Percentiles rank a stretch among this genome's conserved stretches.
phyloP scores from a whole-genome alignment of 2,888 invertebrate genomes.

The Nipponacmea schrenckii region DNA sequence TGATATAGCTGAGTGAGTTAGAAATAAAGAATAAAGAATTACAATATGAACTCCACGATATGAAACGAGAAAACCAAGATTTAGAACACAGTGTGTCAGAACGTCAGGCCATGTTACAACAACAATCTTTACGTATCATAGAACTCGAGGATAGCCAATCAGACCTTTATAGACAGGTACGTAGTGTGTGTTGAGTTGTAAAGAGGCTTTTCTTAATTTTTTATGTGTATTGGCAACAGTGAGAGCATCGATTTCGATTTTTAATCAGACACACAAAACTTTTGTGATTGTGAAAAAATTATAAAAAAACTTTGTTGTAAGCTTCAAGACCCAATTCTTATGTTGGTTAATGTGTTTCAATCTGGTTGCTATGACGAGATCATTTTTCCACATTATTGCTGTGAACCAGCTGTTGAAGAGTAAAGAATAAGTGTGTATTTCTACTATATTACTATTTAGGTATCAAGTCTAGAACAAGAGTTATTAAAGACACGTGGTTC shows the following conservation, averaged over 20 bases:
- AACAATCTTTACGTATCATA: slow-evolving; percentile 42
- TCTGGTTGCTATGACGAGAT: too few species aligned
- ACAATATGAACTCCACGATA: slow-evolving; percentile 42
- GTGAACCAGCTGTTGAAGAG: too few species aligned
- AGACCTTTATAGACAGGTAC: slow-evolving; percentile 47
- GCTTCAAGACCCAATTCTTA: background rate
- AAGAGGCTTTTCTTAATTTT: too few species aligned
- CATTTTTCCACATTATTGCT: too few species aligned
- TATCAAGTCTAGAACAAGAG: slow-evolving; percentile 55
- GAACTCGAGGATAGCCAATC: slow-evolving; percentile 53
- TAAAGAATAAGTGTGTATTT: too few species aligned
- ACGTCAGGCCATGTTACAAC: slow-evolving; percentile 50
- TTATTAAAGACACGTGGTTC: slow-evolving; percentile 51
- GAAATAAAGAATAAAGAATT: slow-evolving; percentile 40
- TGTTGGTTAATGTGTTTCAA: background rate
- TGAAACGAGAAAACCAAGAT: slow-evolving; percentile 41
- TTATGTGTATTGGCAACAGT: too few species aligned
- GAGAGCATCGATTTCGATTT: too few species aligned
- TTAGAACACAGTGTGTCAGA: slow-evolving; percentile 47
- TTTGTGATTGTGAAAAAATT: too few species aligned
- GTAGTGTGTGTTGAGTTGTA: background rate
- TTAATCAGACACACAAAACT: too few species aligned
- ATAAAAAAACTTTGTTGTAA: too few species aligned
- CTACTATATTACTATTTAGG: slow-evolving; percentile 37
- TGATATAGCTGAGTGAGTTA: slow-evolving; percentile 18